Evolutionary conservation across 2,797 vertebrate species (phyloP), one percentile per base, ranked within the genome.

Genomic region (Anas flavirostris): DNA sequence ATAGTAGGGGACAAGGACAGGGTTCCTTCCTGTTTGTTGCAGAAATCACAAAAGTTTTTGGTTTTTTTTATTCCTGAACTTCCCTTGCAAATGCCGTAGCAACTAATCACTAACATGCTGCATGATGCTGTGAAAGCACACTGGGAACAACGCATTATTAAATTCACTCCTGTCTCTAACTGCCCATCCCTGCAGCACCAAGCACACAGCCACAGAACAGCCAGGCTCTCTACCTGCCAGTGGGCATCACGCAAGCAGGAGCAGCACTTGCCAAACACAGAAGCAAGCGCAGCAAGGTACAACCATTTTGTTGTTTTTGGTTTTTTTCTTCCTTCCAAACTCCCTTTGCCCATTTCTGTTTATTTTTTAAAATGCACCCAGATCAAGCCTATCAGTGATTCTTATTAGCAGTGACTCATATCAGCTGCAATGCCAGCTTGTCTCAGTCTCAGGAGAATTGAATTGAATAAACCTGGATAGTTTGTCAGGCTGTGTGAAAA

Each of bases 351-450:
- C 41, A 14, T 33, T 41, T 68, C 21, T 50, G 12, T 43, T 60
- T 13, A 28, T 56, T 75, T 66, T 37, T 13, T 5, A 31, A 39
- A 18, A 35, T 2, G 16, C 43, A 52, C 81, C 21, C 2, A 35
- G 52, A 74, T 29, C 66, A 90, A 56, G 81, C 43, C 67, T 75
- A 31, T 37, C 76, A 26, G 2, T 22, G 68, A 60, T 21, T 63
- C 69, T 78, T 70, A 66, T 9, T 33, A 91, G 75, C 75, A 81
- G 62, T 89, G 88, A 94, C 84, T 92, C 78, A 52, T 7, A 74
- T 19, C 60, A 58, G 62, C 78, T 68, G 56, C 95, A 89, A 26
- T 1, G 29, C 64, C 72, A 62, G 78, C 60, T 41, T 48, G 46
- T 37, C 81, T 64, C 9, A 0, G 31, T n/a, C 78, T 33, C 25